Evolutionary conservation across 2,888 invertebrate genomes (phyloP), one percentile per base, ranked within the genome.

Genomic region (Himalopsyche kuldschensis): DNA sequence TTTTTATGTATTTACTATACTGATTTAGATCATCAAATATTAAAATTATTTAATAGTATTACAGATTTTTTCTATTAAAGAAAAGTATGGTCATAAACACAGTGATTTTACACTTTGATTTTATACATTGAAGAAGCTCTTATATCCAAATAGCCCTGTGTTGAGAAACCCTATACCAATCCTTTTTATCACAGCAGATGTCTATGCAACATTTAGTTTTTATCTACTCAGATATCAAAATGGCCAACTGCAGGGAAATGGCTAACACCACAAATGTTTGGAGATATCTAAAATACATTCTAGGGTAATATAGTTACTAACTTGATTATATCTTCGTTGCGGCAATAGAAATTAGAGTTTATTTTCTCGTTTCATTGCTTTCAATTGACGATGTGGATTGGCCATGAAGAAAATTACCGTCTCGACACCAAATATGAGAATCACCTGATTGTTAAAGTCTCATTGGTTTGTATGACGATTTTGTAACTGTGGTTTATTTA

Each of bases 381-480:
- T 85, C 83, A 75, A 75, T 78, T 35, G 47, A 81, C 77, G 82
- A 69, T 82, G 41, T 47, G 84, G 84, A 84, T 69, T 75, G 78
- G 30, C 30, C 32, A 35, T 92, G 93, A 94, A 98, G 99, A 99
- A 93, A 99, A 99, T 93, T 98, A 98, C 94, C 95, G 98, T 88
- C 95, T 98, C 90, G 97, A 98, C 93, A 97, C 98, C 90, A 96
- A 97, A 91, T 98, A 98, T 93, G 98, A 98, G 93, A 98, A 98
- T 91, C 97, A 98, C 92, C 95, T 99, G 91, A 98, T 99, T 92
- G 96, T 97, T 91, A 99, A 99, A 94, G 96, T 99, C 91, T 97
- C 98, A 89, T 94, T 98, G 94, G 96, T 96, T 94, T 94, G 95
- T 94, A 94, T 94, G 89, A 69, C 15, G 27, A 24, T 27, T 87